Conservation (phyloP, 2,113 vertebrate genomes). For the Petromus typicus region DNA sequence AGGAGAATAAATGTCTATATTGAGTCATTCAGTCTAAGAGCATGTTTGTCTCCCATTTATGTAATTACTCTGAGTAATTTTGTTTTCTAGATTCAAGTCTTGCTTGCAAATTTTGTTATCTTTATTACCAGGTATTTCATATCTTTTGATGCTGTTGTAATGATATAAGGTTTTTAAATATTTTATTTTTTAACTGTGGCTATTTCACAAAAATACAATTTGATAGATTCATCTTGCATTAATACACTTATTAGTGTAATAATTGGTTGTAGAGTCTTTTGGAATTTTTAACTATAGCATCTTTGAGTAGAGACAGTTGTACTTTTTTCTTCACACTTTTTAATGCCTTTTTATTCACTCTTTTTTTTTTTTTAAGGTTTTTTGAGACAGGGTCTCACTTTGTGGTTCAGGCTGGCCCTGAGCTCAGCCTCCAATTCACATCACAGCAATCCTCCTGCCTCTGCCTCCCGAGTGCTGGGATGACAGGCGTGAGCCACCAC, state of each 20-base stretch:
- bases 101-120: constrained; percentile 22
- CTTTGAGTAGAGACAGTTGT: constrained; percentile 22
- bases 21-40: background rate
- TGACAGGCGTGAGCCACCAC: no score
- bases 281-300: background rate
- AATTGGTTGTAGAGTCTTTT: background rate
- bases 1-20: background rate
- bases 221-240: background rate
- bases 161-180: background rate
- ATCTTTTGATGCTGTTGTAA: background rate
- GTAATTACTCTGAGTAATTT: background rate
- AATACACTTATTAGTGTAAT: background rate
- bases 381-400: no score
- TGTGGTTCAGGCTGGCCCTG: no score
- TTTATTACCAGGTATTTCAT: background rate
- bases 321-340: constrained; percentile 34
- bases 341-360: background rate
- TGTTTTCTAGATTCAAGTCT: background rate
- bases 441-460: no score
- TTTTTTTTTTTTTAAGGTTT: constrained; percentile 63
- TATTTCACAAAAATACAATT: background rate
- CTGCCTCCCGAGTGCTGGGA: no score
- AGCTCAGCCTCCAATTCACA: no score
- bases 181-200: background rate
- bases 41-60: background rate